A percentile compares a stretch with the other conserved stretches of the same genome.
Conservation (phyloP, 2,797 vertebrate species). For the Australoheros facetus region DNA sequence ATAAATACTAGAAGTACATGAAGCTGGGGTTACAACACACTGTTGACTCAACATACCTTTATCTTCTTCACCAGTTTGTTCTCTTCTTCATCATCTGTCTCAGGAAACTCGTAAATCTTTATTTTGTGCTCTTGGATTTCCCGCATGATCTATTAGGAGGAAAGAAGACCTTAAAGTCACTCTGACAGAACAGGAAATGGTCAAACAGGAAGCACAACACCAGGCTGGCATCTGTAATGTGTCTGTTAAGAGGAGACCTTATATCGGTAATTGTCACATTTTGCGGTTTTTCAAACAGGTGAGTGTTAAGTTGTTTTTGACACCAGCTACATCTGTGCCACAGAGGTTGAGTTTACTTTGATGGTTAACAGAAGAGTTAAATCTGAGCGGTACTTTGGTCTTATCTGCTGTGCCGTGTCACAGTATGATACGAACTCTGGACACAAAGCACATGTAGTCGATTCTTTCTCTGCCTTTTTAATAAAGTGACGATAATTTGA, state of each 20-base stretch:
- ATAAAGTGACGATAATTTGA: too few species aligned
- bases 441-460: too few species aligned
- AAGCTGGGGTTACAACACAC: not conserved
- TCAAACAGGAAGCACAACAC: not conserved
- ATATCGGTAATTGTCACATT: not conserved
- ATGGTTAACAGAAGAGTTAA: not conserved
- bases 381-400: too few species aligned
- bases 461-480: too few species aligned
- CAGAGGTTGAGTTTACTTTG: not conserved
- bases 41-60: constrained; percentile 80
- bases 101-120: constrained; percentile 99
- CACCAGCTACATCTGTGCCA: not conserved
- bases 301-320: not conserved
- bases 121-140: constrained; percentile 99
- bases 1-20: not conserved
- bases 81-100: constrained; percentile 97
- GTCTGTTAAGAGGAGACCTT: not conserved
- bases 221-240: not conserved
- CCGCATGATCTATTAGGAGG: constrained; percentile 90
- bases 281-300: not conserved
- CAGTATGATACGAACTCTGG: too few species aligned
- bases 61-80: constrained; percentile 97
- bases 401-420: too few species aligned
- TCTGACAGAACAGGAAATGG: not conserved
- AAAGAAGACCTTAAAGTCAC: not conserved